Evolutionary conservation across 2,113 vertebrate genomes (phyloP), one percentile per base, ranked within the genome.

Genomic region (Chamaetylas fuelleborni): DNA sequence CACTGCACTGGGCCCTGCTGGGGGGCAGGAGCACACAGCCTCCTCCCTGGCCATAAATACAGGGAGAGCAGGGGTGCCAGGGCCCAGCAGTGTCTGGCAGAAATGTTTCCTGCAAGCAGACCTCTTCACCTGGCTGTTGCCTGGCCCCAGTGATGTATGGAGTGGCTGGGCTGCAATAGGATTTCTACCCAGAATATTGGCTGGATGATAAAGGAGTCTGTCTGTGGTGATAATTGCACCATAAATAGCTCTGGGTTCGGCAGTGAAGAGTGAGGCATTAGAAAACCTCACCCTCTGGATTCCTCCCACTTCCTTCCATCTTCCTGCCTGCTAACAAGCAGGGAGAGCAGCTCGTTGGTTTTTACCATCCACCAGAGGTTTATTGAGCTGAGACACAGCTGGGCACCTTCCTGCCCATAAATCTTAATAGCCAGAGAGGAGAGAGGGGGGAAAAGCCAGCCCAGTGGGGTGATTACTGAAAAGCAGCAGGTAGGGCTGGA

Each of bases 261-360:
- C 92, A 95, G 60, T 86, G 91, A 95, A 5, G 90, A 94, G 96
- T 64, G 95, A 95, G 87, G 94, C 93, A 82, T 61, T 87, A 77
- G 84, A 88, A 94, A 91, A 51, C 70, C 87, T 96, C 95, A 91
- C 90, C 81, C 92, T 85, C 85, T 91, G 85, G 67, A 90, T 95
- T 95, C 94, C 92, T 94, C 94, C 93, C 79, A 90, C 94, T 82
- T 91, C 90, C 81, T 90, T 95, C 96, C 88, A 94, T 97, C 91
- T 95, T 94, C 94, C 93, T 88, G 64, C 25, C 85, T 92, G 90
- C 85, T 96, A 97, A 96, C 95, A 92, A 95, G 96, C 67, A 11
- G 79, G 85, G 95, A 92, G 95, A 94, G 94, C 81, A 86, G 72
- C 84, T 85, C 17, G 0, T 54, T 0, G 4, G 36, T 25, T 95